A percentile compares a stretch with the other conserved stretches of the same genome.
These are phyloP conservation scores for Gephyroberyx darwinii DNA, from an alignment of 2,797 vertebrate species.

Conservation along the genomic window DNA sequence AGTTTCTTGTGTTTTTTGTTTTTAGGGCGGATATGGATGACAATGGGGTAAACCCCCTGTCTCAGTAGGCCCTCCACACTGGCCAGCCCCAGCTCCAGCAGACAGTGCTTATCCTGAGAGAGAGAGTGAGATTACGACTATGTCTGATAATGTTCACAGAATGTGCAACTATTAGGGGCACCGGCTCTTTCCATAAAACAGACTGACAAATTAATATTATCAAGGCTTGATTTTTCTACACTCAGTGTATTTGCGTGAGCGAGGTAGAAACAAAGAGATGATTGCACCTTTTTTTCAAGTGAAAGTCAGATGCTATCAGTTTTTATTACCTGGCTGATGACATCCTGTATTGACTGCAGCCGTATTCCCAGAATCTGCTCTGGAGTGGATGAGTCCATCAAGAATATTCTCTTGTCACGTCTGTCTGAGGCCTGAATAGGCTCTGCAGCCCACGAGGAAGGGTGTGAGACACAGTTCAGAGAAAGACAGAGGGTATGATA, in stretches of 20 bases:
- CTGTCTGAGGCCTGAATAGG: constrained; percentile 70
- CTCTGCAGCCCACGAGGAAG: constrained; percentile 65
- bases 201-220: not conserved
- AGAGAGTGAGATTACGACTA: constrained; percentile 9
- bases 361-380: constrained; percentile 76
- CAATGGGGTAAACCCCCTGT: constrained; percentile 81
- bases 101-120: constrained; percentile 82
- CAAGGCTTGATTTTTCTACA: not conserved
- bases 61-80: constrained; percentile 78
- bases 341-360: constrained; percentile 80
- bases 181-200: not conserved
- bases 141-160: not conserved
- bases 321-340: constrained; percentile 79
- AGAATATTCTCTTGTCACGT: constrained; percentile 74
- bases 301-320: not conserved
- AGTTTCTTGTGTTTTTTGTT: constrained; percentile 83
- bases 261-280: not conserved
- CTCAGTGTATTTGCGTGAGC: not conserved
- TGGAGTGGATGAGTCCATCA: constrained; percentile 69
- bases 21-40: constrained; percentile 82
- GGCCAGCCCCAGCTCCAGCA: constrained; percentile 79
- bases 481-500: not conserved
- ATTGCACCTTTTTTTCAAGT: not conserved
- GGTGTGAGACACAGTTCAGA: not conserved
- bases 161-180: not conserved